Conservation (phyloP, 2,113 vertebrate genomes). For the Blennius ocellaris region DNA sequence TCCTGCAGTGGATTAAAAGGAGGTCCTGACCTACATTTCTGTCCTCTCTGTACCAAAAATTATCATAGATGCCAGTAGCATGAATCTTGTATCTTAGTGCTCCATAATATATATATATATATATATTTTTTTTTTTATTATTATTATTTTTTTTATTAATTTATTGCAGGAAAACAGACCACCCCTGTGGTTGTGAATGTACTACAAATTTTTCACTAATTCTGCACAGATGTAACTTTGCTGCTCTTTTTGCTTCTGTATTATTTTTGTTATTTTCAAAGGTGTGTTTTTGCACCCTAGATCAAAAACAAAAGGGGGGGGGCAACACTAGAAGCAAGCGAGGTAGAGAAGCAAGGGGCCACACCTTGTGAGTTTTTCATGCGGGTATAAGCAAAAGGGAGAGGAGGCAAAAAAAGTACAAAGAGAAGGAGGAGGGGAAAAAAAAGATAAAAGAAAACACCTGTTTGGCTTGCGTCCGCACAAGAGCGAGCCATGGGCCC, state of each 20-base stretch:
- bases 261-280: conserved; percentile 41
- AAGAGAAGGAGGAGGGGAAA: conserved; percentile 72
- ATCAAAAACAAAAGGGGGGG: conserved; percentile 26
- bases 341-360: conserved; percentile 48
- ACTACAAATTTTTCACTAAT: conserved; percentile 1
- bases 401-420: conserved; percentile 77
- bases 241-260: conserved; percentile 35
- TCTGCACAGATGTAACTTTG: conserved; percentile 10
- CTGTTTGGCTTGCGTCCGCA: conserved; percentile 86
- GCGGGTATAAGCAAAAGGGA: conserved; percentile 59
- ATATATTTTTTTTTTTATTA: no score
- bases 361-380: conserved; percentile 70
- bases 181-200: conserved; percentile 3
- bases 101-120: not conserved
- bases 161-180: not conserved
- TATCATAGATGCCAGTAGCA: not conserved
- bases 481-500: conserved; percentile 70
- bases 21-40: conserved; percentile 17
- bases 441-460: conserved; percentile 86
- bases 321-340: conserved; percentile 25
- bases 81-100: not conserved
- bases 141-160: no score
- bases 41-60: conserved; percentile 4
- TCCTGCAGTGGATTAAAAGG: conserved; percentile 10
- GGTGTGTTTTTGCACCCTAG: conserved; percentile 52